These are phyloP conservation scores for Eueides isabella DNA, from an alignment of 1,140 invertebrate genomes.

Conservation along the genomic window DNA sequence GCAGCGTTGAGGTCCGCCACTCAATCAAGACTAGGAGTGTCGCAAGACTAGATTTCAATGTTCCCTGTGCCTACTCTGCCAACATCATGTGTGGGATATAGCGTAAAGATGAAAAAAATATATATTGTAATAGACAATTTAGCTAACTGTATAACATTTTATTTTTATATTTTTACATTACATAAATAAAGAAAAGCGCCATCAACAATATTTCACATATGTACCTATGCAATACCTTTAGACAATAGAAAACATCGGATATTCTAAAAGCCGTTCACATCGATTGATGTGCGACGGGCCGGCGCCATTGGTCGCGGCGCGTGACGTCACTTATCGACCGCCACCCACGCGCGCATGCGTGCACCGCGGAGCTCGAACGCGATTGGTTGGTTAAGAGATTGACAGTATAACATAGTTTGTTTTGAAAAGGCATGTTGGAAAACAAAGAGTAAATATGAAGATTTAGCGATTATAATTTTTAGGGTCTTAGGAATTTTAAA, in stretches of 20 bases:
- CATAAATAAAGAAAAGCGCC: no score
- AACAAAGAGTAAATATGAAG: constrained; percentile 41
- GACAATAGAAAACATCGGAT: constrained; percentile 34
- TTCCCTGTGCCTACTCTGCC: no score
- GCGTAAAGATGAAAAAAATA: no score
- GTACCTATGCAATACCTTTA: constrained; percentile 5
- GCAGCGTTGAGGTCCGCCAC: no score
- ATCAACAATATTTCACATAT: not conserved
- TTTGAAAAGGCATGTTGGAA: constrained; percentile 47
- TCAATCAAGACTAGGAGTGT: no score
- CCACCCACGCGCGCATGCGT: constrained; percentile 76
- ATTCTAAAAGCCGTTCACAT: constrained; percentile 60
- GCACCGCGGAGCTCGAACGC: constrained; percentile 39
- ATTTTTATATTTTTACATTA: no score
- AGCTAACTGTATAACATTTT: no score
- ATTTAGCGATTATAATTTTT: constrained; percentile 11
- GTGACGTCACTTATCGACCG: constrained; percentile 80
- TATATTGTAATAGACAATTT: no score
- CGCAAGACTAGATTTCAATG: no score
- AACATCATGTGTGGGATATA: no score
- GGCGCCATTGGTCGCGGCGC: constrained; percentile 69
- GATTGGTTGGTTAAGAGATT: constrained; percentile 53
- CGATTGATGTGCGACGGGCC: constrained; percentile 67
- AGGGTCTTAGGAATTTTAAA: not conserved
- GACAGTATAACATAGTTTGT: constrained; percentile 45